These are phyloP conservation scores for Hypsibius dujardini DNA, from an alignment of 1,140 invertebrate genomes.

Conservation along the genomic window DNA sequence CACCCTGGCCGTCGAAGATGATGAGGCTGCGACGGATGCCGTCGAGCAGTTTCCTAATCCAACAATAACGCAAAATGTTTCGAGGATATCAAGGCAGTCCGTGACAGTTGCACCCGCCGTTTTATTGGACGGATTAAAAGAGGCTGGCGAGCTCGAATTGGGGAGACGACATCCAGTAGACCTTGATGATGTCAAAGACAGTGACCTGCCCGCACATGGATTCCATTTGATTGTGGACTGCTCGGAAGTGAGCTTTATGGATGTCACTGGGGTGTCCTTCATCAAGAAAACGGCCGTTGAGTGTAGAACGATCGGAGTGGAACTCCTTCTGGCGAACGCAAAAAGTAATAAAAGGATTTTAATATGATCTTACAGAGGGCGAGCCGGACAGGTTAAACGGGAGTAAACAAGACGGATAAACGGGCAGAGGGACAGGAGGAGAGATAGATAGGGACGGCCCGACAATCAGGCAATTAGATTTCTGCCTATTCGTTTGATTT, in stretches of 20 bases:
- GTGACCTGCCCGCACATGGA: neutral
- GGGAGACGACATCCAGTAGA: no score
- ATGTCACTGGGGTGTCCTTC: constrained; percentile 7
- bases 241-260: constrained; percentile 7
- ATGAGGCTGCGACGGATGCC: neutral
- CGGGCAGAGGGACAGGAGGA: no score
- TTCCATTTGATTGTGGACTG: neutral
- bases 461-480: neutral
- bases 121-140: neutral
- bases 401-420: neutral
- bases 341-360: constrained; percentile 9
- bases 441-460: no score
- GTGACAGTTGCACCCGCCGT: no score
- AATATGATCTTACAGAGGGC: neutral
- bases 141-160: neutral
- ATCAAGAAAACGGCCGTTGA: neutral
- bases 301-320: neutral
- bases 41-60: no score
- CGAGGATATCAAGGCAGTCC: neutral
- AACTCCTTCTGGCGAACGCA: neutral
- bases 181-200: neutral
- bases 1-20: neutral
- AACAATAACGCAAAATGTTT: neutral
- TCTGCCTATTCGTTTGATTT: neutral
- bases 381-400: neutral